Evolutionary conservation across 2,888 invertebrate species (phyloP).

Genomic region (Parascotia fuliginaria): DNA sequence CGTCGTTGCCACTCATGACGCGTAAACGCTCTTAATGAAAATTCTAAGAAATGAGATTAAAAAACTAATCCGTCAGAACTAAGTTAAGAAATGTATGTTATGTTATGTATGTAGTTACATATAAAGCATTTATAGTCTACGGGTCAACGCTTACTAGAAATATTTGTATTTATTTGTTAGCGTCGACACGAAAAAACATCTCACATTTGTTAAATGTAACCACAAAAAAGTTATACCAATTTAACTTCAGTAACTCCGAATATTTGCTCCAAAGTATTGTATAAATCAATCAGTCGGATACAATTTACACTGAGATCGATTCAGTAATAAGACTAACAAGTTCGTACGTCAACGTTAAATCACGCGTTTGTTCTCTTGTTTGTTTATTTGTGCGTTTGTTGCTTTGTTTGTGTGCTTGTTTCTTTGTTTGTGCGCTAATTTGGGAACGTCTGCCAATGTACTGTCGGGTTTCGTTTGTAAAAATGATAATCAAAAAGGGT

Average conservation of each 20-base stretch:
- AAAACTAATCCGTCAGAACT: no score
- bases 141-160: no score
- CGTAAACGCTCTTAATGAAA: no score
- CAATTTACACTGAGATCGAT: conserved; percentile 75
- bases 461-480: conserved; percentile 38
- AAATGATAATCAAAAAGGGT: conserved; percentile 26
- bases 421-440: conserved; percentile 48
- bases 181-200: no score
- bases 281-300: conserved; percentile 77
- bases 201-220: background rate
- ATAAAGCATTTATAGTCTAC: no score
- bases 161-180: no score
- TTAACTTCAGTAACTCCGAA: conserved; percentile 46
- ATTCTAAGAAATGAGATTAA: no score
- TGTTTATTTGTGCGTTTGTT: conserved; percentile 42
- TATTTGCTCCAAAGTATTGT: conserved; percentile 43
- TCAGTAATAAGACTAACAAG: conserved; percentile 49
- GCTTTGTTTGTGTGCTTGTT: conserved; percentile 42
- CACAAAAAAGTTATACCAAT: conserved; percentile 29
- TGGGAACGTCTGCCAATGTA: conserved; percentile 50
- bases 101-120: no score
- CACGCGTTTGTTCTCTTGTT: conserved; percentile 63
- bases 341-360: conserved; percentile 63
- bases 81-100: no score
- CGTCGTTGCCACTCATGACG: no score